These are phyloP conservation scores for Ennomos fuscantarius DNA, from an alignment of 2,888 invertebrate genomes.

Conservation along the genomic window DNA sequence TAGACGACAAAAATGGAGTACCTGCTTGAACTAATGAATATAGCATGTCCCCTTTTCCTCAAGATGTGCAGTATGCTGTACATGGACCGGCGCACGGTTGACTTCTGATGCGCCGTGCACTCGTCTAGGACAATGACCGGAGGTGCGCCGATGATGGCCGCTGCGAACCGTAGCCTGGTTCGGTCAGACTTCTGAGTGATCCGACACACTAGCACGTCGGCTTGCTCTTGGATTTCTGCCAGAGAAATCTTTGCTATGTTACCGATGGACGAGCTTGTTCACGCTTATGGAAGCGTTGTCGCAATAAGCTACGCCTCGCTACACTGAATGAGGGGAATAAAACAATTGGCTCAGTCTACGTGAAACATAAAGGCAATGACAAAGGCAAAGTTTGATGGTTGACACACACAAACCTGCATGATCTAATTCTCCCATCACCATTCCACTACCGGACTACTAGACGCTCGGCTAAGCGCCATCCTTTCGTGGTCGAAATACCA, in stretches of 20 bases:
- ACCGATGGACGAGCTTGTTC: too few species aligned
- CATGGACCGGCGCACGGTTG: constrained; percentile 62
- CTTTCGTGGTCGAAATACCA: too few species aligned
- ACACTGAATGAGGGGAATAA: too few species aligned
- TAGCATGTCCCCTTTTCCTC: constrained; percentile 63
- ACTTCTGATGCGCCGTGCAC: constrained; percentile 66
- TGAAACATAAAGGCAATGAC: too few species aligned
- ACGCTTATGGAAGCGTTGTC: too few species aligned
- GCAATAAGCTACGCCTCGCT: too few species aligned
- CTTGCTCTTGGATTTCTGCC: constrained; percentile 46
- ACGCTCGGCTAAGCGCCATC: too few species aligned
- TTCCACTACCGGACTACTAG: too few species aligned
- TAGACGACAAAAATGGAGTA: constrained; percentile 31
- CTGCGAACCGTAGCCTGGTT: constrained; percentile 61
- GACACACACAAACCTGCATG: too few species aligned
- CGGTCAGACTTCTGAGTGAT: constrained; percentile 35
- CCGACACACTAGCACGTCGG: constrained; percentile 39
- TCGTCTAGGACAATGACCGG: constrained; percentile 69
- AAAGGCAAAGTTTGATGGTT: too few species aligned
- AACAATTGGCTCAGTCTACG: too few species aligned
- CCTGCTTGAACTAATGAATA: constrained; percentile 64
- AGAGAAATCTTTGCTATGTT: neutral
- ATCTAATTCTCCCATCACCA: too few species aligned
- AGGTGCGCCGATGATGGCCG: constrained; percentile 69
- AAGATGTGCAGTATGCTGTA: constrained; percentile 63